Evolutionary conservation across 2,113 vertebrate genomes (phyloP).

Genomic region (Gymnobelideus leadbeateri): DNA sequence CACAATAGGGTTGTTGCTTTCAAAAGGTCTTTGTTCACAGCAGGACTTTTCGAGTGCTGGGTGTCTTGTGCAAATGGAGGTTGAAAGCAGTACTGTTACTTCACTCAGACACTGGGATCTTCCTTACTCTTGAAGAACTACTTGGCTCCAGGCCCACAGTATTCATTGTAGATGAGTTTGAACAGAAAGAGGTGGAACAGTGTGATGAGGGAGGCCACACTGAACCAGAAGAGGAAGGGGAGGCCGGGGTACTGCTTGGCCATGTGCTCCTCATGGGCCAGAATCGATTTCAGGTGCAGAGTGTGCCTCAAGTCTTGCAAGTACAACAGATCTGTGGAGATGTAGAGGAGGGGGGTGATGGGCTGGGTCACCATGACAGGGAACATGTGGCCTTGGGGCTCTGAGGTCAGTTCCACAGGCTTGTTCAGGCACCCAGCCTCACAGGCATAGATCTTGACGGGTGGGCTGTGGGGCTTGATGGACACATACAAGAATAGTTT

Average conservation of each 20-base stretch:
- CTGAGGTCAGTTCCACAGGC: constrained; percentile 95
- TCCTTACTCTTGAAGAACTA: constrained; percentile 99
- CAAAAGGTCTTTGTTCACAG: too few species aligned
- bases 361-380: constrained; percentile 97
- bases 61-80: too few species aligned
- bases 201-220: constrained; percentile 97
- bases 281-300: constrained; percentile 95
- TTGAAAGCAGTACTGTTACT: too few species aligned
- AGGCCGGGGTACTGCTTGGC: constrained; percentile 96
- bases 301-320: constrained; percentile 97
- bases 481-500: constrained; percentile 95
- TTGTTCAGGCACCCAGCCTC: constrained; percentile 96
- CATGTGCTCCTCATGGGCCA: constrained; percentile 99
- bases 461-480: constrained; percentile 92
- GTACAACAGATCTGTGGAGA: constrained; percentile 95
- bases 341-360: constrained; percentile 95
- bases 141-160: constrained; percentile 97
- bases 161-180: constrained; percentile 99
- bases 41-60: too few species aligned
- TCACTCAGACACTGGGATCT: too few species aligned
- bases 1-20: too few species aligned
- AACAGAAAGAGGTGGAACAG: constrained; percentile 99
- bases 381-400: constrained; percentile 92
- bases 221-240: constrained; percentile 99
- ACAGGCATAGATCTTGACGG: constrained; percentile 93